Evolutionary conservation across 2,797 vertebrate species (phyloP), one percentile per base, ranked within the genome.

Genomic region (Setipinna tenuifilis): DNA sequence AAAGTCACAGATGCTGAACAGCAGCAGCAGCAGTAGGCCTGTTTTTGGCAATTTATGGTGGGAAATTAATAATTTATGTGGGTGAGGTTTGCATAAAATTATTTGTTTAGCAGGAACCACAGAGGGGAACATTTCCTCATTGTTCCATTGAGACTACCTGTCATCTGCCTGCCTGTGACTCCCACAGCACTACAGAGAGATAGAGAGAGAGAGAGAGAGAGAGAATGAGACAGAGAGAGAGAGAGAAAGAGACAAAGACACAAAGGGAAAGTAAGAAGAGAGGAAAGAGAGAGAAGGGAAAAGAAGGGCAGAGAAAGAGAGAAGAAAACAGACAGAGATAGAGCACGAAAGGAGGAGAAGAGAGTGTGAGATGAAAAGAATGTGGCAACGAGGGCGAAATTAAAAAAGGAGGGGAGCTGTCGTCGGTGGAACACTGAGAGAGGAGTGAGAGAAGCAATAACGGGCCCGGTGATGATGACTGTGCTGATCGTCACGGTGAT

Each of bases 361-460:
- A 28, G 62, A 68, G 62, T 68, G 28, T 78, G 71, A 78, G 6
- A 19, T 78, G 35, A 12, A 75, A 31, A 35, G 71, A 78, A 44
- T 78, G 71, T 78, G 71, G 35, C 28, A 19, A 41, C 11, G 17
- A 75, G 6, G 65, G 68, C 14, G 14, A 44, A 41, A 78, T 44
- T 41, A 44, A 78, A 78, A 78, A 78, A 78, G 9, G 14, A 78
- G 5, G 61, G 65, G 80, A 81, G 85, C 54, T 78, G 71, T 23
- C 9, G 50, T 10, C 68, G 57, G 50, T 85, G 58, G 58, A 71
- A 54, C 59, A 68, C 46, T 85, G 25, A 86, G 59, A 50, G 68
- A 59, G 48, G 82, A 85, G 83, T 84, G 82, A 84, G 57, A 85
- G 83, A 82, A 81, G 82, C 85, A 71, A 17, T 35, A 71, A 5